Evolutionary conservation across 2,113 vertebrate species (phyloP).

Genomic region (Phyllostomus hastatus): DNA sequence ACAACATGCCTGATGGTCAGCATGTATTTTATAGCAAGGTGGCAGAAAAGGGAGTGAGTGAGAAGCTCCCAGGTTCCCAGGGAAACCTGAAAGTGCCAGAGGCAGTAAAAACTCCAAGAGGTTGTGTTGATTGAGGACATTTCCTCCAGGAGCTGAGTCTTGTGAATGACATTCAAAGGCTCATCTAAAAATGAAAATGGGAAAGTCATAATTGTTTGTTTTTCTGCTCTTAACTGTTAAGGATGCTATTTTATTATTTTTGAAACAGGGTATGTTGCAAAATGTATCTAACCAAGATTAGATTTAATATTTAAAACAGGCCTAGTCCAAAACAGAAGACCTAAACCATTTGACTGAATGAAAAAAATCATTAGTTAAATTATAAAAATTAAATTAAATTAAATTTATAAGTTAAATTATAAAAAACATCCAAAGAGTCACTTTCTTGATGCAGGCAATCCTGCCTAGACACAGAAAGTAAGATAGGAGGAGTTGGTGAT

Average conservation of each 20-base stretch:
- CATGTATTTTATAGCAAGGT: neutral
- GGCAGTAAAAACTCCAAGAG: neutral
- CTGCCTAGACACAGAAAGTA: neutral
- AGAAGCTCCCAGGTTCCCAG: no score
- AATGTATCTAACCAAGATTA: neutral
- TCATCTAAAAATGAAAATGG: neutral
- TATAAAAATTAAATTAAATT: neutral
- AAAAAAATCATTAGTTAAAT: neutral
- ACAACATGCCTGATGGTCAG: neutral
- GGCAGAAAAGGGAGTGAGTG: neutral
- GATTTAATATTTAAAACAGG: neutral
- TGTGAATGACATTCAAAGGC: neutral
- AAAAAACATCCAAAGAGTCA: neutral
- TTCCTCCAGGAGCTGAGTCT: neutral
- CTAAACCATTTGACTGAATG: neutral
- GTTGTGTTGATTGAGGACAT: neutral
- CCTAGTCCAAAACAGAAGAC: neutral
- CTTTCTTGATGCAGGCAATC: neutral
- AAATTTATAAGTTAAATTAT: neutral
- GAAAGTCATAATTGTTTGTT: neutral
- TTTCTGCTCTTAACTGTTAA: neutral
- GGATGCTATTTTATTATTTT: neutral
- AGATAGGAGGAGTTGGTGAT: neutral
- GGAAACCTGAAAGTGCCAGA: neutral
- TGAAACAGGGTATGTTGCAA: neutral